A percentile compares a stretch with the other conserved stretches of the same genome.
phyloP scores from a whole-genome alignment of 2,888 invertebrate genomes.

The Leptogaster cylindrica region DNA sequence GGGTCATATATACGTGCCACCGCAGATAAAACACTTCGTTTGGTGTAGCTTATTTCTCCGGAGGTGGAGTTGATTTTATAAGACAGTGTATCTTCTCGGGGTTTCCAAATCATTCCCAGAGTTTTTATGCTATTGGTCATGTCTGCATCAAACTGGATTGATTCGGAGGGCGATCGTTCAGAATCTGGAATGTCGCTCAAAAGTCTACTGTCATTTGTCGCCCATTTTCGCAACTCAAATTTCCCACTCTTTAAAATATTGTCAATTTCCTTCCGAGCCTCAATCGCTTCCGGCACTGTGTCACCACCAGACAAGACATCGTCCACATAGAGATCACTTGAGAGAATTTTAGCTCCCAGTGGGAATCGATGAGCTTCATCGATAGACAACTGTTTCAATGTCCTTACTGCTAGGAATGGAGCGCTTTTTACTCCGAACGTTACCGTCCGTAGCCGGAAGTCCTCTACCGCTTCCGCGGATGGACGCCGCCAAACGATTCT shows the following conservation, averaged over 20 bases:
- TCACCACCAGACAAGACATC: slow-evolving; percentile 19
- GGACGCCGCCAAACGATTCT: not conserved
- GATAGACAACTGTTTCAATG: not conserved
- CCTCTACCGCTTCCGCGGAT: not conserved
- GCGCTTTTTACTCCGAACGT: no score
- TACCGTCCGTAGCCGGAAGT: not conserved
- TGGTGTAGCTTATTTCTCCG: not conserved
- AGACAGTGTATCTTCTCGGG: not conserved
- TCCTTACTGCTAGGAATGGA: not conserved
- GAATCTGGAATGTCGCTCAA: not conserved
- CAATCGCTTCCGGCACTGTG: not conserved
- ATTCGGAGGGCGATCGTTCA: not conserved
- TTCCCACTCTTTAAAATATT: not conserved
- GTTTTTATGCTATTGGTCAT: not conserved
- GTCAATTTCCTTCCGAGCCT: not conserved
- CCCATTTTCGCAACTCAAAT: not conserved
- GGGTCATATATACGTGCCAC: not conserved
- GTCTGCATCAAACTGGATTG: not conserved
- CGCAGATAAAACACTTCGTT: not conserved
- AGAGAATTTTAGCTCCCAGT: slow-evolving; percentile 22
- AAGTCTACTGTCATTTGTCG: not conserved
- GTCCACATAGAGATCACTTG: slow-evolving; percentile 37
- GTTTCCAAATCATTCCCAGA: not conserved
- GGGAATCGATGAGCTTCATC: slow-evolving; percentile 47
- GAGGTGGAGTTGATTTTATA: not conserved